Conservation (phyloP, 2,113 vertebrate genomes). For the Anhinga rufa region DNA sequence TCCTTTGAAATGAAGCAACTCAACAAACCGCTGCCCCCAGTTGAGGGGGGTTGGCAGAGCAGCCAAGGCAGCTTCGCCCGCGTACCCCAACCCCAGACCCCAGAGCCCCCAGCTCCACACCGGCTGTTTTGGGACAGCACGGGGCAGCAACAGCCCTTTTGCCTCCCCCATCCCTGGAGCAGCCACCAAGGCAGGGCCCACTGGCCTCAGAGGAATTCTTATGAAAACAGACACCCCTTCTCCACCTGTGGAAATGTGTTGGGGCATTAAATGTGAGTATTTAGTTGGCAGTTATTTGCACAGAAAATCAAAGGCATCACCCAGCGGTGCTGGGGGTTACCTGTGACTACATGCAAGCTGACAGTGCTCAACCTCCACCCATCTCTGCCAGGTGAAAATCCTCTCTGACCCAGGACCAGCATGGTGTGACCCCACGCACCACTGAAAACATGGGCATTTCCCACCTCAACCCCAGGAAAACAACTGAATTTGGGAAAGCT, state of each 20-base stretch:
- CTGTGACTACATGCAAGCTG: fast-evolving
- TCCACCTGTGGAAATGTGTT: background rate
- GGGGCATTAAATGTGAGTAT: fast-evolving
- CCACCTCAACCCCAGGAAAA: background rate
- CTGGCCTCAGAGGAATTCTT: background rate
- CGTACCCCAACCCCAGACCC: background rate
- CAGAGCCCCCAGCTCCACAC: background rate
- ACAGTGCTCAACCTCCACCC: too few relatives aligned
- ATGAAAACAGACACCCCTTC: background rate
- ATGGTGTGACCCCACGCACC: fast-evolving
- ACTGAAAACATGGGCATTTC: fast-evolving
- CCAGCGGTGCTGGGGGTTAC: background rate
- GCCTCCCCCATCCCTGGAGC: background rate
- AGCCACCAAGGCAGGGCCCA: fast-evolving
- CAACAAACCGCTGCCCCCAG: background rate
- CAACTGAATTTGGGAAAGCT: fast-evolving
- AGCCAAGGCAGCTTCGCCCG: background rate
- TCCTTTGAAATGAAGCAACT: background rate
- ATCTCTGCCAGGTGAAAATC: fast-evolving
- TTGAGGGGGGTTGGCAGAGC: fast-evolving
- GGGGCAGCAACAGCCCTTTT: fast-evolving
- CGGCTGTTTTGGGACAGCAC: fast-evolving
- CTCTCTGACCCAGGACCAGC: background rate
- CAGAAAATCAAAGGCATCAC: background rate
- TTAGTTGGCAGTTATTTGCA: background rate